Base-by-base conservation (phyloP, 1,140 invertebrate genomes). In the Formica selysi region DNA sequence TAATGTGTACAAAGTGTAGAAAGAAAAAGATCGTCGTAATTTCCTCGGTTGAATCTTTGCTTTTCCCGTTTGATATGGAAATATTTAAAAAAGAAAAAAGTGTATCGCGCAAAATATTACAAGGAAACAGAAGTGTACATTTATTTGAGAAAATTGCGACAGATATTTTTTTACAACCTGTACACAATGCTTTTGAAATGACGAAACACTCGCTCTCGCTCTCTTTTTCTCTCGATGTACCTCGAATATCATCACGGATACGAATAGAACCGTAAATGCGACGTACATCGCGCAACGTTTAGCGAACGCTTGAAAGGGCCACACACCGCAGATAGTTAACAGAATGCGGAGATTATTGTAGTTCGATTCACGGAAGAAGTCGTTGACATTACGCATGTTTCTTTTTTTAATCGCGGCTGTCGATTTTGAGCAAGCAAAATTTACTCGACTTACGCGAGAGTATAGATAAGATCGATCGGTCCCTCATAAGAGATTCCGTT, bases 401-500 rank as follows among this genome's bases (percentile, higher is more conserved):
- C 3, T 29, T 13, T 16, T n/a, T 26, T 48, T 16, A 38, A 11
- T 11, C 3, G 29, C 13, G 61, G 19, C 19, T 29, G 19, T 7
- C 7, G 3, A 7, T 29, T 22, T 76, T 32, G 3, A 29, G n/a
- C 10, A 11, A 61, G 26, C 11, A 3, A 78, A 64, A 78, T 51
- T 78, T 11, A 26, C 4, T 64, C 1, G 10, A 36, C 38, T 65
- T 7, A 10, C 22, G 10, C 48, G n/a, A 2, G 3, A 1, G 19
- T 64, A 48, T 22, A 13, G 41, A 48, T 51, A 1, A 8, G 11
- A 13, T 74, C 59, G 16, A 26, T 48, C 26, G 8, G 41, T 62
- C 6, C n/a, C 41, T 64, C 29, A 78, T 78, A 3, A 51, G 48
- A 64, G 7, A 78, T 78, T 78, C 76, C n/a, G 38, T 62, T 83